Evolutionary conservation across 2,888 invertebrate genomes (phyloP).

Genomic region (Patella depressa): DNA sequence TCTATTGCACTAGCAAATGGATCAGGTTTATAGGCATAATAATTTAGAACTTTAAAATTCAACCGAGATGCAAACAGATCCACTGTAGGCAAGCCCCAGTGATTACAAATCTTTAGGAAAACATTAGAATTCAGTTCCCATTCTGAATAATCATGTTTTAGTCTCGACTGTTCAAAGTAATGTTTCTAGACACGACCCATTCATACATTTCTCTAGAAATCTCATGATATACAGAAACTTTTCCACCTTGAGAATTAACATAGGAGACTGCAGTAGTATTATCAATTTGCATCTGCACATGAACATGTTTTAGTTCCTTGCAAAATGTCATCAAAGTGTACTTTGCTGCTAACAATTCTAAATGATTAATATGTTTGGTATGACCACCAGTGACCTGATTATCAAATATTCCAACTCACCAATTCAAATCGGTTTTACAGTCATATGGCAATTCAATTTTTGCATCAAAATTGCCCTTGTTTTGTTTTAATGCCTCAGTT

Average conservation of each 20-base stretch:
- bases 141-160: conserved; percentile 8
- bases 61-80: conserved; percentile 26
- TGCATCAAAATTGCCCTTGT: conserved; percentile 11
- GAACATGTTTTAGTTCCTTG: background rate
- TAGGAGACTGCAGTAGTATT: conserved; percentile 15
- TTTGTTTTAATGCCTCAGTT: background rate
- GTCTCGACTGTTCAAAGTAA: conserved; percentile 14
- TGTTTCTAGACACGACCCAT: conserved; percentile 14
- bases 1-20: conserved; percentile 25
- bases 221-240: conserved; percentile 11
- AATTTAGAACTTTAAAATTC: conserved; percentile 21
- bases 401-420: conserved; percentile 14
- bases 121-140: conserved; percentile 19
- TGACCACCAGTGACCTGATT: conserved; percentile 4
- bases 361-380: conserved; percentile 13
- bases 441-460: background rate
- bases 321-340: background rate
- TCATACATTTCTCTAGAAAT: conserved; percentile 14
- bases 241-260: conserved; percentile 11
- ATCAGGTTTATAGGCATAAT: conserved; percentile 20
- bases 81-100: conserved; percentile 17
- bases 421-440: conserved; percentile 15
- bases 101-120: conserved; percentile 1
- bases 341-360: conserved; percentile 13
- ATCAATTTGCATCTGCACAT: conserved; percentile 9